A percentile compares a stretch with the other conserved stretches of the same genome.
Evolutionary conservation across 1,140 invertebrate species (phyloP).

Genomic region (Araneus ventricosus): DNA sequence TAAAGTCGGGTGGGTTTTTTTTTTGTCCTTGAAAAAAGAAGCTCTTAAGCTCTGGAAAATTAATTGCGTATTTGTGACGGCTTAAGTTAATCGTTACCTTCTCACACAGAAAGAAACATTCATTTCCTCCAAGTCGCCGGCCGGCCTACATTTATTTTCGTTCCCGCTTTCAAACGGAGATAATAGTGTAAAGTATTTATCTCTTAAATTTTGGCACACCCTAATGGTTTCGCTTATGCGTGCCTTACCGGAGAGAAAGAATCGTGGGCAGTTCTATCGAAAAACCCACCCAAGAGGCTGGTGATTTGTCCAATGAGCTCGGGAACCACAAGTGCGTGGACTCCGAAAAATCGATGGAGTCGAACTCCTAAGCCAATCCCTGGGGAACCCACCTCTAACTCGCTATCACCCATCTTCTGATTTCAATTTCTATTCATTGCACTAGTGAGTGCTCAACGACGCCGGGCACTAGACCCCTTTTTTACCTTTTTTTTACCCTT

Average conservation of each 20-base stretch:
- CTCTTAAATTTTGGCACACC: slow-evolving; percentile 36
- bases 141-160: neutral
- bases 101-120: neutral
- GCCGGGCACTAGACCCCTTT: neutral
- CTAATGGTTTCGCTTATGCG: slow-evolving; percentile 19
- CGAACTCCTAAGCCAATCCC: slow-evolving; percentile 70
- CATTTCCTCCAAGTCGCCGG: neutral
- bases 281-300: slow-evolving; percentile 71
- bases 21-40: no score
- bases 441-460: slow-evolving; percentile 35
- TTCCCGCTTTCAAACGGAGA: neutral
- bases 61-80: neutral
- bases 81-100: neutral
- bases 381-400: slow-evolving; percentile 63
- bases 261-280: slow-evolving; percentile 66
- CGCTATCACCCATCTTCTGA: slow-evolving; percentile 57
- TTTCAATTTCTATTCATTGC: slow-evolving; percentile 73
- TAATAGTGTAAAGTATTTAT: slow-evolving; percentile 34
- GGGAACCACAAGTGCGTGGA: slow-evolving; percentile 71
- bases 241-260: neutral
- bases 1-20: no score
- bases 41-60: neutral
- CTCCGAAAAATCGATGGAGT: slow-evolving; percentile 70
- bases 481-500: neutral
- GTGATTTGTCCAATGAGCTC: slow-evolving; percentile 75